Percentiles rank a stretch among this genome's conserved stretches.
Conservation (phyloP, 1,140 invertebrate genomes). For the Drosophila serrata region DNA sequence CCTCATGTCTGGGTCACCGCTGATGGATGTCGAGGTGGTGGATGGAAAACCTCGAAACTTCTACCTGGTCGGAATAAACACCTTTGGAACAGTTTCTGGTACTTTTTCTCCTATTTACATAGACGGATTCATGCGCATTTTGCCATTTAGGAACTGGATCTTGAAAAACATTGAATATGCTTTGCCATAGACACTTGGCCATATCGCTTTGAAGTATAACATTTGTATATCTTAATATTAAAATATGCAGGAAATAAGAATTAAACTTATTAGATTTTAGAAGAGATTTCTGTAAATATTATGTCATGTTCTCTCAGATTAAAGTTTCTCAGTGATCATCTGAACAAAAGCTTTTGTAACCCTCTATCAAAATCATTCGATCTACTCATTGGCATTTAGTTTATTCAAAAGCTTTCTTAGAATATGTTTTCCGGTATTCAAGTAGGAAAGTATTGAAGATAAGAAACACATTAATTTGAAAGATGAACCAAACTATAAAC, state of each 20-base stretch:
- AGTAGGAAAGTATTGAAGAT: not conserved
- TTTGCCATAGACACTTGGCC: not conserved
- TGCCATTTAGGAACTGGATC: conserved; percentile 35
- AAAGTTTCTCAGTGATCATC: not conserved
- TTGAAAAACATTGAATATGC: conserved; percentile 3
- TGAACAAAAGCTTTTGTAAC: not conserved
- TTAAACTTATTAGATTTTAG: not conserved
- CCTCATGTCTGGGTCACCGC: conserved; percentile 24
- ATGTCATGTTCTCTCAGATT: not conserved
- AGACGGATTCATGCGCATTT: conserved; percentile 19
- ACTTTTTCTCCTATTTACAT: not conserved
- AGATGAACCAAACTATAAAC: too few relatives aligned
- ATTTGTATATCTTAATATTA: not conserved
- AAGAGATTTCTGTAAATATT: not conserved
- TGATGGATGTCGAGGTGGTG: conserved; percentile 26
- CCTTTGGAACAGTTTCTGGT: not conserved
- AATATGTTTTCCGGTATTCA: not conserved
- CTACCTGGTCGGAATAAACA: conserved; percentile 25
- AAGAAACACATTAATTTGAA: not conserved
- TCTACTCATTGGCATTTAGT: not conserved
- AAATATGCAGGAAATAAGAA: not conserved
- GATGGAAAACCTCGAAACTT: conserved; percentile 5
- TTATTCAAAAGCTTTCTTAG: not conserved
- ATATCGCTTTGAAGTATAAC: not conserved
- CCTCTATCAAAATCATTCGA: not conserved